Conservation (phyloP, 2,797 vertebrate genomes). For the Acipenser oxyrinchus region DNA sequence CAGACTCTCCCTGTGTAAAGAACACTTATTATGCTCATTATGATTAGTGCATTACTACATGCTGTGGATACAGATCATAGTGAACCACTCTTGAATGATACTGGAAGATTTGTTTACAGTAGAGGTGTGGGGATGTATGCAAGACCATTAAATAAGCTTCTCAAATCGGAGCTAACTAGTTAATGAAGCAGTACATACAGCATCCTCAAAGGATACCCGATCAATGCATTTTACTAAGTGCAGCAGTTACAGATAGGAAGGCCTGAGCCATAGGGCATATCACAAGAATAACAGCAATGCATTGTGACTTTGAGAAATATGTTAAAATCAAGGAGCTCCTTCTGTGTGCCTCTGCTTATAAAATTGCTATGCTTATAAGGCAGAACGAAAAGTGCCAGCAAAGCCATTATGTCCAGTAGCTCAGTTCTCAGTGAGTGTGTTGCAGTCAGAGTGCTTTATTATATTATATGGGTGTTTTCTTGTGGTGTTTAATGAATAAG, state of each 20-base stretch:
- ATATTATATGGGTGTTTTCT: not conserved
- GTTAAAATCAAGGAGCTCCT: not conserved
- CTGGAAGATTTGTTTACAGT: too few relatives aligned
- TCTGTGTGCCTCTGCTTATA: not conserved
- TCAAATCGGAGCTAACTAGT: too few relatives aligned
- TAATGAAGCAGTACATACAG: not conserved
- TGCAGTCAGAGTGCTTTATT: not conserved
- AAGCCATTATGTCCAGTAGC: not conserved
- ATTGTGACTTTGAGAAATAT: not conserved
- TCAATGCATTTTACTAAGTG: not conserved
- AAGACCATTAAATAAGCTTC: too few relatives aligned
- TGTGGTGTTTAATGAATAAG: not conserved
- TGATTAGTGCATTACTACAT: too few relatives aligned
- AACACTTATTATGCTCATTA: too few relatives aligned
- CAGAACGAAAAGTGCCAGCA: not conserved
- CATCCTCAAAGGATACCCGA: not conserved
- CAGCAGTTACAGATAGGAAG: conserved; percentile 1
- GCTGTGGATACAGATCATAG: too few relatives aligned
- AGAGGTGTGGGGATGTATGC: too few relatives aligned
- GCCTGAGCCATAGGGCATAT: not conserved
- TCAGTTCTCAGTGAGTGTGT: not conserved
- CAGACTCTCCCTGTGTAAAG: too few relatives aligned
- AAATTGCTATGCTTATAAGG: too few relatives aligned
- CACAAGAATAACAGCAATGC: not conserved
- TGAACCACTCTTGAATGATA: too few relatives aligned